These are phyloP conservation scores for Drosophila niveifrons DNA, from an alignment of 2,888 invertebrate genomes.

Conservation along the genomic window DNA sequence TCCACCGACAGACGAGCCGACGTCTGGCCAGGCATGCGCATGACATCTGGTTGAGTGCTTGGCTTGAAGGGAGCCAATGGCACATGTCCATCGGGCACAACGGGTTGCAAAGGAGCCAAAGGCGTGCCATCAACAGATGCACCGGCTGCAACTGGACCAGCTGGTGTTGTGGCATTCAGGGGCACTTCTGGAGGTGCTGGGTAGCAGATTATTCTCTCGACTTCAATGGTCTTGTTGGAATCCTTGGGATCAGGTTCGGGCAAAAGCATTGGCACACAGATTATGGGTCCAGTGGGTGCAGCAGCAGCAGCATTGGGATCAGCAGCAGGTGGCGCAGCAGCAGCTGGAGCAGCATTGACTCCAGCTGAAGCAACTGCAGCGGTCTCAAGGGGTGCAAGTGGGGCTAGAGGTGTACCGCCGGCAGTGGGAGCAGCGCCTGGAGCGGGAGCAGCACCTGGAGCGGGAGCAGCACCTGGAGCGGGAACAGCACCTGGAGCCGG, in stretches of 20 bases:
- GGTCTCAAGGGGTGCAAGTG: background rate
- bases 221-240: conserved; percentile 81
- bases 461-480: conserved; percentile 23
- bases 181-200: conserved; percentile 78
- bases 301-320: conserved; percentile 1
- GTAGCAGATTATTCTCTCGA: conserved; percentile 83
- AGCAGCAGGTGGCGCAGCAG: background rate
- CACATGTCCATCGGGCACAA: conserved; percentile 74
- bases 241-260: conserved; percentile 83
- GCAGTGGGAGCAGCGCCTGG: conserved; percentile 25
- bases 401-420: conserved; percentile 10
- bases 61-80: conserved; percentile 68
- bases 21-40: conserved; percentile 78
- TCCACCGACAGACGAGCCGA: conserved; percentile 67
- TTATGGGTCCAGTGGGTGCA: conserved; percentile 72
- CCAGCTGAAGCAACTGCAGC: conserved; percentile 5
- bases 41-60: conserved; percentile 69
- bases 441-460: conserved; percentile 20
- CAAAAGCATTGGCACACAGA: conserved; percentile 83
- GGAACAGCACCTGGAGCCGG: conserved; percentile 15
- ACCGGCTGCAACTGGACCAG: conserved; percentile 5
- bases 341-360: conserved; percentile 26
- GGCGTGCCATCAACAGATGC: conserved; percentile 27
- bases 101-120: conserved; percentile 57
- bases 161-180: conserved; percentile 44